These are phyloP conservation scores for Hylomyscus alleni DNA, from an alignment of 2,797 vertebrate species.

Conservation along the genomic window DNA sequence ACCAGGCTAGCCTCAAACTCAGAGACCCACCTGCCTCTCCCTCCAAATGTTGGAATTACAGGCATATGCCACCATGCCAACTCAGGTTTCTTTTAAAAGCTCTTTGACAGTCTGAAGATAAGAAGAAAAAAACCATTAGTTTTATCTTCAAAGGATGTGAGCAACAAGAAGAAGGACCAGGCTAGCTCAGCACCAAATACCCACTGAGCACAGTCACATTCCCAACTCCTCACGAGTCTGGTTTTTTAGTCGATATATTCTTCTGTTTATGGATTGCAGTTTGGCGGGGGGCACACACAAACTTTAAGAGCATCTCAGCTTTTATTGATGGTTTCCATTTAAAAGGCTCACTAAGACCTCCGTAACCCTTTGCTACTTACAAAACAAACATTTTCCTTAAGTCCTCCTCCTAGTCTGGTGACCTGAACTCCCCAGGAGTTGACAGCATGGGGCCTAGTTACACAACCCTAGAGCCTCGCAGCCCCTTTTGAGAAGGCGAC, in stretches of 20 bases:
- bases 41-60: not conserved
- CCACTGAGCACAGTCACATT: not conserved
- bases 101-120: not conserved
- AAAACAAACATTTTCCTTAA: not conserved
- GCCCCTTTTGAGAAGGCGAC: not conserved
- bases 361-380: not conserved
- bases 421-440: not conserved
- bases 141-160: constrained; percentile 34
- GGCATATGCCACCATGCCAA: not conserved
- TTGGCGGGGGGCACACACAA: not conserved
- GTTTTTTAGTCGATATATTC: not conserved
- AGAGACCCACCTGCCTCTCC: not conserved
- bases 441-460: not conserved
- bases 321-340: not conserved
- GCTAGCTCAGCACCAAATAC: not conserved
- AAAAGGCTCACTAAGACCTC: not conserved
- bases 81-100: constrained; percentile 15
- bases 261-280: not conserved
- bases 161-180: not conserved
- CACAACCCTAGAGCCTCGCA: not conserved
- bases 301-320: not conserved
- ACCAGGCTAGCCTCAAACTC: not conserved
- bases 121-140: not conserved
- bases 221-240: no score
- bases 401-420: not conserved